Evolutionary conservation across 2,797 vertebrate species (phyloP), one percentile per base, ranked within the genome.

Genomic region (Paguma larvata): DNA sequence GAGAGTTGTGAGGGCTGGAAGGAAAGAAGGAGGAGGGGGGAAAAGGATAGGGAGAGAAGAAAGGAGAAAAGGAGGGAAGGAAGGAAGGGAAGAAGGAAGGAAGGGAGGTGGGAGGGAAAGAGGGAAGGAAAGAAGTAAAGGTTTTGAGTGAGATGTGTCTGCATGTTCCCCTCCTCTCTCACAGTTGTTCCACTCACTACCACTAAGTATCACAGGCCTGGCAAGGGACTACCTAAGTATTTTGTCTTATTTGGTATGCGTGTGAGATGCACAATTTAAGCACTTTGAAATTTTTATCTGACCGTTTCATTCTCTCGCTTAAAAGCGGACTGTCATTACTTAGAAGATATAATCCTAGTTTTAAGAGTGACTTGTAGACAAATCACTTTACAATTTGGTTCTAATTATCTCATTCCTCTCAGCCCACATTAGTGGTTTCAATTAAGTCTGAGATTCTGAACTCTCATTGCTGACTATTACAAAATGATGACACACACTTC

Each of bases 101-200:
- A 0, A 3, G 5, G 1, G 44, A 30, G 25, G 13, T 6, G 25
- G 6, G 38, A 44, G 23, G 21, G 19, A 7, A 25, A 19, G 38
- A 25, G 21, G 14, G 30, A 25, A 21, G 27, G 5, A 21, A 1
- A 16, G 5, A 27, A 44, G 25, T 0, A 62, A n/a, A 19, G 32
- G 5, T 77, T 53, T 62, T 11, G 59, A 82, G 10, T 38, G 23
- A 67, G 12, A 13, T 46, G 6, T 78, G 4, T 83, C 4, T 44
- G 23, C 1, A 7, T n/a, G 9, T 48, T 46, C 44, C 12, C 38
- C 2, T 14, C 38, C 18, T 77, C 4, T 82, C n/a, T 93, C 63
- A 62, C 10, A 27, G 18, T 67, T 23, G 30, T 23, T 10, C 59
- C 3, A 41, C 15, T 62, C 59, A 12, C 4, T 34, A 1, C 65